Conservation (phyloP, 2,113 vertebrate genomes). For the Helogale parvula region DNA sequence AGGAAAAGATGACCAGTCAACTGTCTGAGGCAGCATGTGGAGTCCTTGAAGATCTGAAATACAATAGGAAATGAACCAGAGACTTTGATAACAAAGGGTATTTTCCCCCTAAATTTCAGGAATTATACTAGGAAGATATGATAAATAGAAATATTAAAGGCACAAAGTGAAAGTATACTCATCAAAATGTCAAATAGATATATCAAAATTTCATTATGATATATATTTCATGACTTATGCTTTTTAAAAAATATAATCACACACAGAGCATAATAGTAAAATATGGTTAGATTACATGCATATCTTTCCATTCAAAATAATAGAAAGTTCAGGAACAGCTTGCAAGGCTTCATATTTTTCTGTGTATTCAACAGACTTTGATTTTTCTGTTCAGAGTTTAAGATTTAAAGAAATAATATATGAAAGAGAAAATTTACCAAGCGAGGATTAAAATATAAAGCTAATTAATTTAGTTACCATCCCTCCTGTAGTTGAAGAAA, state of each 20-base stretch:
- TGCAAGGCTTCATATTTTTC: background rate
- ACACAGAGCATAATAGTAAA: background rate
- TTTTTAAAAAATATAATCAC: slow-evolving; percentile 31
- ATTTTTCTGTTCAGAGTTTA: slow-evolving; percentile 45
- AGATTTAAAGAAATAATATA: slow-evolving; percentile 37
- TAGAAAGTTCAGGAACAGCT: background rate
- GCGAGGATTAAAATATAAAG: slow-evolving; percentile 23
- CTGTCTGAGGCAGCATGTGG: slow-evolving; percentile 83
- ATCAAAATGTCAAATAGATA: slow-evolving; percentile 17
- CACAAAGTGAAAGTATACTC: slow-evolving; percentile 7
- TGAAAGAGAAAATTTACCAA: slow-evolving; percentile 18
- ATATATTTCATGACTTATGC: background rate
- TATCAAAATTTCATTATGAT: background rate
- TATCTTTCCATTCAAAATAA: slow-evolving; percentile 8
- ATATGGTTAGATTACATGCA: background rate
- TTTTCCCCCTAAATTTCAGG: background rate
- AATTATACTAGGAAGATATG: background rate
- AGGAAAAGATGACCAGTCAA: slow-evolving; percentile 70
- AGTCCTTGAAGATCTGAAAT: slow-evolving; percentile 80
- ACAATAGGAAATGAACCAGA: background rate
- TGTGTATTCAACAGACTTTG: background rate
- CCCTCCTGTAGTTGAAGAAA: background rate
- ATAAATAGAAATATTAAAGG: slow-evolving; percentile 19
- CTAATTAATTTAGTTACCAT: slow-evolving; percentile 30
- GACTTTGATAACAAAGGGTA: background rate